Base-by-base conservation (phyloP, 2,113 vertebrate species). In the Catagonus wagneri region DNA sequence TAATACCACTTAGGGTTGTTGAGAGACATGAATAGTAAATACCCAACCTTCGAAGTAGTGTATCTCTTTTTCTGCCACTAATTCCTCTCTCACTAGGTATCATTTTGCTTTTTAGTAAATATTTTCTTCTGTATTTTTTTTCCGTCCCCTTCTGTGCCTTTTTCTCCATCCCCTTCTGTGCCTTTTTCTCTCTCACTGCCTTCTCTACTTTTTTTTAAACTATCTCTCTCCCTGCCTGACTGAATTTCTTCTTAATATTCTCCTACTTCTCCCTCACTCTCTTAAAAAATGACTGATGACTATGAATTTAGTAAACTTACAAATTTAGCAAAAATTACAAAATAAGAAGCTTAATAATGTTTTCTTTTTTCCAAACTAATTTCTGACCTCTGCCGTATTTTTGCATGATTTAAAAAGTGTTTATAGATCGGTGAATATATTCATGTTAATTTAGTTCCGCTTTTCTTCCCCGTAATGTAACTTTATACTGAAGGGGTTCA, bases 371-470 rank as follows among this genome's bases (percentile, higher is more conserved):
- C 34, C 29, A 87, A 60, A 50, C 50, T 13, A 12, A 80, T 74
- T 44, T 81, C 50, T 5, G 3, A 50, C 58, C 32, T 81, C 17
- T 92, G 75, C 29, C 22, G 36, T 85, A 36, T 36, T 92, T 58
- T 36, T 22, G 17, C 23, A 34, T 74, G 29, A 56, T 85, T 71
- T 61, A n/a, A 44, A 44, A 44, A 44, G 8, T 56, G 52, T 69
- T 89, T 92, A 39, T 81, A 68, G 44, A 52, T 36, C 75, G 50
- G 11, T 54, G 39, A 58, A 68, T 54, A 58, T 6, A 8, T 75
- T 92, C 50, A 75, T 12, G 7, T 23, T 39, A 52, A 74, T 90
- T 86, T 86, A 95, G 20, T 88, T 89, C 76, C 83, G 39, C 15
- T 83, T 78, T 71, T 60, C 25, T 44, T 81, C 16, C n/a, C 15